phyloP scores from a whole-genome alignment of 1,140 invertebrate species.

The Zaprionus capensis region DNA sequence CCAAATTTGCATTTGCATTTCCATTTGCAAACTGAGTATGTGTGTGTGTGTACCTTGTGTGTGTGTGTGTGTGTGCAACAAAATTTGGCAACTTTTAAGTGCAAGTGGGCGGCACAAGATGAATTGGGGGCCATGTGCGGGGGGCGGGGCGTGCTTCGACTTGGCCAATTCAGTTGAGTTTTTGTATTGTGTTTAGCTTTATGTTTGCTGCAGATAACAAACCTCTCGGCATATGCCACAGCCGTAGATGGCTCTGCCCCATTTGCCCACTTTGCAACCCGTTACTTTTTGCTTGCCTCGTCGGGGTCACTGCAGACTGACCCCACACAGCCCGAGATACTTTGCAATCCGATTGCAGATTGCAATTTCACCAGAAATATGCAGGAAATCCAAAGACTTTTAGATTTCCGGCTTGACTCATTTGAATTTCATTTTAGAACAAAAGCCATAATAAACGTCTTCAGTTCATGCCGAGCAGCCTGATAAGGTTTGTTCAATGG shows the following conservation, averaged over 20 bases:
- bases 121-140: background rate
- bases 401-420: background rate
- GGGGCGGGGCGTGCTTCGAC: background rate
- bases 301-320: slow-evolving; percentile 9
- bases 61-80: slow-evolving; percentile 19
- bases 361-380: slow-evolving; percentile 19
- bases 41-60: background rate
- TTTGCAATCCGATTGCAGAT: slow-evolving; percentile 18
- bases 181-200: slow-evolving; percentile 26
- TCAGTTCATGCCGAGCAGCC: too few species aligned
- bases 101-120: slow-evolving; percentile 18
- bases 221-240: background rate
- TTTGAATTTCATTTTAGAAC: background rate
- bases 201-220: slow-evolving; percentile 25
- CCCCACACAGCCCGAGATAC: background rate
- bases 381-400: slow-evolving; percentile 4
- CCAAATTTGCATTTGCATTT: slow-evolving; percentile 31
- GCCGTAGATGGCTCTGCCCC: background rate
- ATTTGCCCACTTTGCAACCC: background rate
- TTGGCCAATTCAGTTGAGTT: slow-evolving; percentile 20
- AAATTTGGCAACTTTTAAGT: slow-evolving; percentile 35
- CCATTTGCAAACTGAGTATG: slow-evolving; percentile 18
- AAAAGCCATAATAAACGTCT: background rate
- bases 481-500: too few species aligned
- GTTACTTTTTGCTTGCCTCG: slow-evolving; percentile 8